Base-by-base conservation (phyloP, 2,888 invertebrate species). In the Microctonus aethiopoides region DNA sequence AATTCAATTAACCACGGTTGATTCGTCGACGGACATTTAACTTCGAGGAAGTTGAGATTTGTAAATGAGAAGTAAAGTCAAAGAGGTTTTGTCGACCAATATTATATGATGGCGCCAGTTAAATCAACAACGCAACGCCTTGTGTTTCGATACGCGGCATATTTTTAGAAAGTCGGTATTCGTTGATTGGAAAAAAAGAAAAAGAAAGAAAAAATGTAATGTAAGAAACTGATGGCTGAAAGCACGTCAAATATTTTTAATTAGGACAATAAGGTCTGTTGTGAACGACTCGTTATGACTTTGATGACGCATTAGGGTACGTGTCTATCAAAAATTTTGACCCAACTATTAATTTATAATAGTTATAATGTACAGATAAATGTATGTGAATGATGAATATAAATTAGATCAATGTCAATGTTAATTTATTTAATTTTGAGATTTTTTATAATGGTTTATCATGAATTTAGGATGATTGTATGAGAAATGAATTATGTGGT, bases 231-330 rank as follows among this genome's bases (percentile, higher is more conserved):
- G 22, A 20, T 46, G 46, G 36, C 61, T 36, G 62, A 32, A 32
- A 20, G 20, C 41, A 63, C 26, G 56, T 56, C 65, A 56, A 56
- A 41, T 56, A 13, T 65, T 54, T 22, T 36, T 16, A 56, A 26
- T n/a, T 52, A 70, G 70, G 70, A 70, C 65, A 70, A 70, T 61
- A 65, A 63, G n/a, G 65, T 32, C 70, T 70, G 46, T 70, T 70
- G 70, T 70, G 22, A 46, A 70, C 32, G 70, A 39, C 65, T 60
- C 65, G 66, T 59, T 39, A 70, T 26, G 41, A 39, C 61, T 66
- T 22, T 10, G 29, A 56, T 65, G 56, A 65, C 65, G 29, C 56
- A 24, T n/a, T 11, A 26, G 16, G 46, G 9, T n/a, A n/a, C n/a
- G n/a, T 46, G n/a, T n/a, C n/a, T 13, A n/a, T 24, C 24, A 36